phyloP scores from a whole-genome alignment of 1,140 invertebrate genomes.

The Heliconius nattereri region DNA sequence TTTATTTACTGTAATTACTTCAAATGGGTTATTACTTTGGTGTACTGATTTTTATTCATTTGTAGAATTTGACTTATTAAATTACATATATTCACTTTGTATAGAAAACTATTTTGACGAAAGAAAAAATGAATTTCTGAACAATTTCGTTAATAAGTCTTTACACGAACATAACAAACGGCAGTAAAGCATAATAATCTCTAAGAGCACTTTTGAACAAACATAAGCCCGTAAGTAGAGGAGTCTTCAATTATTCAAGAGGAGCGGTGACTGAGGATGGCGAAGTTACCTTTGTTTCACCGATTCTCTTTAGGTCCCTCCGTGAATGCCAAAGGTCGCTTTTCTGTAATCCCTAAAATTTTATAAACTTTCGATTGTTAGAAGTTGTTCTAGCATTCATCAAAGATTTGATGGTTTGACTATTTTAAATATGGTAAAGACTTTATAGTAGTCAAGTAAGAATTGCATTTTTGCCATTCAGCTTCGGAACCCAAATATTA shows the following conservation, averaged over 20 bases:
- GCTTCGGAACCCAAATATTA: no score
- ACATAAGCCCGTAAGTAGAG: slow-evolving; percentile 21
- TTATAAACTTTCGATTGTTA: slow-evolving; percentile 30
- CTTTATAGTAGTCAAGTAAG: no score
- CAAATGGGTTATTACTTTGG: no score
- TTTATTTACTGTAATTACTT: background rate
- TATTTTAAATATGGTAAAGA: background rate
- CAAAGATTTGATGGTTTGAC: slow-evolving; percentile 4
- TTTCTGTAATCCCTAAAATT: slow-evolving; percentile 8
- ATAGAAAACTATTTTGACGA: no score
- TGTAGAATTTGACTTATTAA: no score
- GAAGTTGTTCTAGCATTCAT: slow-evolving; percentile 19
- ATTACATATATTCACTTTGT: no score
- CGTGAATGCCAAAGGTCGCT: slow-evolving; percentile 41
- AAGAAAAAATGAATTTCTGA: no score
- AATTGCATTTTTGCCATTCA: no score
- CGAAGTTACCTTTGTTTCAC: slow-evolving; percentile 24
- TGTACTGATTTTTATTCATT: no score
- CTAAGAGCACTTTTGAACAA: slow-evolving; percentile 26
- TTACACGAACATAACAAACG: background rate
- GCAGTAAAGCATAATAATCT: slow-evolving; percentile 16
- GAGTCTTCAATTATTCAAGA: slow-evolving; percentile 31
- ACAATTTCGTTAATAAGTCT: background rate
- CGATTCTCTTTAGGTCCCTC: slow-evolving; percentile 23
- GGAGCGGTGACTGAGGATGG: slow-evolving; percentile 23